Base-by-base conservation (phyloP, 1,140 invertebrate species). In the Macrobrachium rosenbergii region DNA sequence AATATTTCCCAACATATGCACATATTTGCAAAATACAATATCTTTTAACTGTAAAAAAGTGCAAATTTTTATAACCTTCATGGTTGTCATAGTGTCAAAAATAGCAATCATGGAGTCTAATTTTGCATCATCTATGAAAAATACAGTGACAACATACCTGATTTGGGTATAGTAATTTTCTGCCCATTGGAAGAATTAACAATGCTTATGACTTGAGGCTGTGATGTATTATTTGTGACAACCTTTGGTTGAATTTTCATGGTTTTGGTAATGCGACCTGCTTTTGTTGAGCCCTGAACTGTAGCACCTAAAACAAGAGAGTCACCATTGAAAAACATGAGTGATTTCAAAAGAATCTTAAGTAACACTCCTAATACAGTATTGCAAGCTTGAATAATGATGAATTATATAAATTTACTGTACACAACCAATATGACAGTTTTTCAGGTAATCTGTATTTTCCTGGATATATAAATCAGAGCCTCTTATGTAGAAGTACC, bases 221-320 rank as follows among this genome's bases (percentile, higher is more conserved):
- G 77, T 28, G 77, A 17, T 62, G 84, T 43, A 37, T 23, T 60
- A 14, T 69, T 73, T 19, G 77, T 87, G n/a, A 87, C 72, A 23
- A 87, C 60, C 52, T 87, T 87, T 14, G 85, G 85, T 52, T 87
- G 85, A n/a, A 87, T 87, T 43, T 87, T 87, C 85, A 87, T 87
- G 8, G 85, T 87, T 76, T 87, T 87, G 67, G 85, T 87, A 19
- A 87, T 73, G 72, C 85, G 85, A 14, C 85, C 85, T 17, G 58
- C 43, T 37, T 80, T 81, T 1, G 78, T 87, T 45, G 69, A 23
- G 21, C 85, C 85, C 2, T 63, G 67, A 37, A 19, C 69, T 43
- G 43, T 52, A 8, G 62, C 67, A 73, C 62, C 67, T 60, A 28
- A 0, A 72, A 75, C n/a, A n/a, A 23, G 10, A 67, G n/a, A 58